Percentiles rank a stretch among this genome's conserved stretches.
These are phyloP conservation scores for Pachymerium ferrugineum DNA, from an alignment of 2,888 invertebrate species.

Conservation along the genomic window DNA sequence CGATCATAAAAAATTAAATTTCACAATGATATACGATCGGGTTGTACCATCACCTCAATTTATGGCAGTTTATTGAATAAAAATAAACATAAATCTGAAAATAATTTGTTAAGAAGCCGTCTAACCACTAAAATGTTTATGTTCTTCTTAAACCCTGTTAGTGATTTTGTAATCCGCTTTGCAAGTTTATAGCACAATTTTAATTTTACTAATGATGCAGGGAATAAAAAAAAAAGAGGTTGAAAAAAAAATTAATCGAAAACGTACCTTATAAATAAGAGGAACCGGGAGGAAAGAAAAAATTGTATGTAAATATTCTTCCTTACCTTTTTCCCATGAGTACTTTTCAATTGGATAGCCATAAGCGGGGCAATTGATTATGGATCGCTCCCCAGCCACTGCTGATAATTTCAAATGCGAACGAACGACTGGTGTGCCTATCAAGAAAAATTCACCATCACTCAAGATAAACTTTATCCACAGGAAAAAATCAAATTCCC, in stretches of 20 bases:
- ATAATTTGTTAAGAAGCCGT: too few relatives aligned
- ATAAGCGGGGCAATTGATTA: conserved; percentile 36
- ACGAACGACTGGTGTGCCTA: conserved; percentile 31
- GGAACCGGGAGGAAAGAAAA: neutral
- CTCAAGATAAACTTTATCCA: conserved; percentile 3
- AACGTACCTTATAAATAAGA: neutral
- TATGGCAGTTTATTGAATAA: too few relatives aligned
- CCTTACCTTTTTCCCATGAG: conserved; percentile 36
- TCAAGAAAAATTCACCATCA: conserved; percentile 11
- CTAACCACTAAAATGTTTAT: neutral
- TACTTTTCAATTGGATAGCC: conserved; percentile 35
- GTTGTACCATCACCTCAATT: too few relatives aligned
- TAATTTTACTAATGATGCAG: neutral
- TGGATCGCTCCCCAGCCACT: conserved; percentile 32
- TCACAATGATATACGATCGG: neutral
- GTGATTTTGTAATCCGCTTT: conserved; percentile 2
- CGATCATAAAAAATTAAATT: neutral
- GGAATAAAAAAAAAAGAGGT: neutral
- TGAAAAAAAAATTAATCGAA: neutral
- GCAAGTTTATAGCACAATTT: neutral
- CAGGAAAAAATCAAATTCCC: neutral
- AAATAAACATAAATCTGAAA: neutral
- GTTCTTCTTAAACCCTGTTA: neutral
- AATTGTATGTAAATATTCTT: conserved; percentile 16
- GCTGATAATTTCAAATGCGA: conserved; percentile 28